A percentile compares a stretch with the other conserved stretches of the same genome.
Conservation (phyloP, 2,113 vertebrate genomes). For the Chaetura pelagica region DNA sequence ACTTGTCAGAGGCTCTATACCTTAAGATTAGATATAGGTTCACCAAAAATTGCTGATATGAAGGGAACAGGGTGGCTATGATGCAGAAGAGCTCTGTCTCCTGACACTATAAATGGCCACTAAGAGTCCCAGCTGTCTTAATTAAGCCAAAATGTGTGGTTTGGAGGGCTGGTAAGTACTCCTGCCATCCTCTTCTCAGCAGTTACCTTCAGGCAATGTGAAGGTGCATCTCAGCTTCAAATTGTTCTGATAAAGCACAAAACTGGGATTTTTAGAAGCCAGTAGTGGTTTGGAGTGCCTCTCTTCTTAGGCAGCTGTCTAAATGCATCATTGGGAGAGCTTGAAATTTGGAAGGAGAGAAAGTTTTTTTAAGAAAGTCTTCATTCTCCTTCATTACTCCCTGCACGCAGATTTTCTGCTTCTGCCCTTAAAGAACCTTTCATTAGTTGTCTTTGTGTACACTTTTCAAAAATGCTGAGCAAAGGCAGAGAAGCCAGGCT, state of each 20-base stretch:
- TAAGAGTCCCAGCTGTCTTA: not conserved
- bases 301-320: not conserved
- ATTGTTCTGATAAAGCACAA: not conserved
- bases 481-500: not conserved
- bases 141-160: not conserved
- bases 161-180: not conserved
- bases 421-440: not conserved
- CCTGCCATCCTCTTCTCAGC: not conserved
- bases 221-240: not conserved
- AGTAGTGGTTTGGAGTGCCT: not conserved
- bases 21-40: not conserved
- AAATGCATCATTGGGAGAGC: not conserved
- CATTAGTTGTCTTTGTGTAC: not conserved
- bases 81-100: not conserved
- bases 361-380: not conserved
- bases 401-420: not conserved
- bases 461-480: not conserved
- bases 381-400: not conserved
- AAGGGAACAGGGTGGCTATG: not conserved
- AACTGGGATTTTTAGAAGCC: not conserved
- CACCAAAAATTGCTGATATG: not conserved
- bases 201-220: constrained; percentile 1
- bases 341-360: not conserved
- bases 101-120: not conserved
- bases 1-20: not conserved